phyloP scores from a whole-genome alignment of 2,797 vertebrate species.

The Gallinago nigripennis region DNA sequence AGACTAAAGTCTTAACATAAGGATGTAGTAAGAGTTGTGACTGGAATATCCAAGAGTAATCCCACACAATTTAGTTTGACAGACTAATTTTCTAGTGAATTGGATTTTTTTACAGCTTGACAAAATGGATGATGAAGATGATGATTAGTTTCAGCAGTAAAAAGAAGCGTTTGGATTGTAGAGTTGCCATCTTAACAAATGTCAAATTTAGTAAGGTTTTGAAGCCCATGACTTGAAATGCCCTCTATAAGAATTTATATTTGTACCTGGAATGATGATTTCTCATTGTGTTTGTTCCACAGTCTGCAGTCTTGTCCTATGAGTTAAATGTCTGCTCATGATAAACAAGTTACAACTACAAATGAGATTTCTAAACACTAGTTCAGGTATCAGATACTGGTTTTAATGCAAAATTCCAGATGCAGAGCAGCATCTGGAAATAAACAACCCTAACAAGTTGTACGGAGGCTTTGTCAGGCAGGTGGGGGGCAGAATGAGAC shows the following conservation, averaged over 20 bases:
- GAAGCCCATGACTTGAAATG: background rate
- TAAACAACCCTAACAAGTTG: background rate
- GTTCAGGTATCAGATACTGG: background rate
- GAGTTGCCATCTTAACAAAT: background rate
- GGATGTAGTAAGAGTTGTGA: background rate
- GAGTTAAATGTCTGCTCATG: background rate
- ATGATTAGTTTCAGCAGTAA: background rate
- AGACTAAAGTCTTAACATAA: background rate
- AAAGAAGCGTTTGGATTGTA: background rate
- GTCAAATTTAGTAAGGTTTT: background rate
- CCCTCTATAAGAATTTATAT: background rate
- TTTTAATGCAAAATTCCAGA: background rate
- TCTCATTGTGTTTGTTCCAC: background rate
- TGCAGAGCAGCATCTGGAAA: background rate
- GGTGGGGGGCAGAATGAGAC: background rate
- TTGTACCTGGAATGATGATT: background rate
- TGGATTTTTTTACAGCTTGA: background rate
- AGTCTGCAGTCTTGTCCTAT: background rate
- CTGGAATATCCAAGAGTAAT: background rate
- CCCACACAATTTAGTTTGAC: background rate
- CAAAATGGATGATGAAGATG: background rate
- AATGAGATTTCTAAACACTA: background rate
- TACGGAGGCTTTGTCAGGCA: background rate
- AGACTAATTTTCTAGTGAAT: background rate
- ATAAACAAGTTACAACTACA: background rate